Evolutionary conservation across 2,888 invertebrate species (phyloP).

Genomic region (Drosophila mulleri): DNA sequence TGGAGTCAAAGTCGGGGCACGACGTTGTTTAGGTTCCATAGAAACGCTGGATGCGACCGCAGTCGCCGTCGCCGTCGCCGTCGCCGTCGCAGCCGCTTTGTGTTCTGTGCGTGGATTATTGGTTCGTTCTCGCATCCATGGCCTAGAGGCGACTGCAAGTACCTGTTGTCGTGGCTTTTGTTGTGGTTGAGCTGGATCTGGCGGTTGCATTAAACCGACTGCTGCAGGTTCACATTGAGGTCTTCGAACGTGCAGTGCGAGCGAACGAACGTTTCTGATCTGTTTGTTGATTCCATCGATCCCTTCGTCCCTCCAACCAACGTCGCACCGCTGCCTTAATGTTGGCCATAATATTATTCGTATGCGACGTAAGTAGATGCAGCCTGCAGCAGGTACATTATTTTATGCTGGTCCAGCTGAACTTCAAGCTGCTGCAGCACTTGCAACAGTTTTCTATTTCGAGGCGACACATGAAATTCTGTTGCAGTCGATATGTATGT

Average conservation of each 20-base stretch:
- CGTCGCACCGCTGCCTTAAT: slow-evolving; percentile 62
- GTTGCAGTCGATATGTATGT: neutral
- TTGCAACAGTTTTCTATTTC: slow-evolving; percentile 13
- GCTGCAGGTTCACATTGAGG: slow-evolving; percentile 61
- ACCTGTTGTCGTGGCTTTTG: slow-evolving; percentile 76
- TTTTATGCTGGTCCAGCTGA: slow-evolving; percentile 85
- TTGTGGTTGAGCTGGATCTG: slow-evolving; percentile 63
- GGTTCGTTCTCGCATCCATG: slow-evolving; percentile 76
- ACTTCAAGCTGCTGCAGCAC: slow-evolving; percentile 33
- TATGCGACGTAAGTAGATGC: slow-evolving; percentile 55
- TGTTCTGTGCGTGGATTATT: slow-evolving; percentile 74
- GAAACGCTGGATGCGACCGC: slow-evolving; percentile 63
- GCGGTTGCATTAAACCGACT: slow-evolving; percentile 55
- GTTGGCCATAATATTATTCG: slow-evolving; percentile 77
- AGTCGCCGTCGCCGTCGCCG: slow-evolving; percentile 30
- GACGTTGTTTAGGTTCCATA: slow-evolving; percentile 65
- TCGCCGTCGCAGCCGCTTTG: slow-evolving; percentile 31
- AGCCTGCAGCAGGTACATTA: slow-evolving; percentile 81
- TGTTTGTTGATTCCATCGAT: slow-evolving; percentile 52
- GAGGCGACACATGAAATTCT: slow-evolving; percentile 30
- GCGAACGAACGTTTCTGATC: slow-evolving; percentile 49
- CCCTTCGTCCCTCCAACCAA: slow-evolving; percentile 21
- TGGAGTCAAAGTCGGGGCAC: slow-evolving; percentile 43
- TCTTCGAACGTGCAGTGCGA: slow-evolving; percentile 68
- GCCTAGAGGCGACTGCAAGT: slow-evolving; percentile 73